Evolutionary conservation across 2,113 vertebrate species (phyloP).

Genomic region (Neopipo cinnamomea): DNA sequence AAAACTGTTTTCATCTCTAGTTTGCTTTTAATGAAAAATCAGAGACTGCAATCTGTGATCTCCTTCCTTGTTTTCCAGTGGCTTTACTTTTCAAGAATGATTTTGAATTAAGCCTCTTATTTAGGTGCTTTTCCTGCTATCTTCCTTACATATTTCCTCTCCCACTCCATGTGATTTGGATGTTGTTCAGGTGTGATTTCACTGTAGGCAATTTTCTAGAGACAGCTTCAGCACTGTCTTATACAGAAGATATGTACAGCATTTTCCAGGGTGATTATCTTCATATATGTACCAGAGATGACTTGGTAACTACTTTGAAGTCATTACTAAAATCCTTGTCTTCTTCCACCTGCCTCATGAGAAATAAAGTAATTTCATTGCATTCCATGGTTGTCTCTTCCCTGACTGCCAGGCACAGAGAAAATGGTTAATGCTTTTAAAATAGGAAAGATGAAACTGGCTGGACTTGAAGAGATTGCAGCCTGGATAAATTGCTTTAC

Average conservation of each 20-base stretch:
- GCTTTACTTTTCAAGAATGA: background rate
- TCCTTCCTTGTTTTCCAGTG: background rate
- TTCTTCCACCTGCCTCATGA: background rate
- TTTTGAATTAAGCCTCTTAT: background rate
- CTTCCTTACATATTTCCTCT: background rate
- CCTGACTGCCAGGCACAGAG: background rate
- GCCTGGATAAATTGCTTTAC: slow-evolving; percentile 5
- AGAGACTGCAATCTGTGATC: background rate
- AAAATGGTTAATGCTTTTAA: background rate
- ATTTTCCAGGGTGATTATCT: background rate
- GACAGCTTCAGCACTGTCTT: background rate
- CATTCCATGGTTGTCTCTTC: background rate
- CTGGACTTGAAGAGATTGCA: background rate
- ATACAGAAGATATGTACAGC: background rate
- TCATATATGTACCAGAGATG: background rate
- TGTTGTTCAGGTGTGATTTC: background rate
- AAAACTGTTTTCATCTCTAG: background rate
- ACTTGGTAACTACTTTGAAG: background rate
- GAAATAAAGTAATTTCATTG: background rate
- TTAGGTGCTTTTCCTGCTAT: background rate
- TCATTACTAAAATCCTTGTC: background rate
- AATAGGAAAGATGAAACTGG: background rate
- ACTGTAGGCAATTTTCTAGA: background rate
- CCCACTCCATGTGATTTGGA: background rate
- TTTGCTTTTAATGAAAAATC: background rate